phyloP scores from a whole-genome alignment of 1,140 invertebrate species.

The Dolichoris vasculosae region DNA sequence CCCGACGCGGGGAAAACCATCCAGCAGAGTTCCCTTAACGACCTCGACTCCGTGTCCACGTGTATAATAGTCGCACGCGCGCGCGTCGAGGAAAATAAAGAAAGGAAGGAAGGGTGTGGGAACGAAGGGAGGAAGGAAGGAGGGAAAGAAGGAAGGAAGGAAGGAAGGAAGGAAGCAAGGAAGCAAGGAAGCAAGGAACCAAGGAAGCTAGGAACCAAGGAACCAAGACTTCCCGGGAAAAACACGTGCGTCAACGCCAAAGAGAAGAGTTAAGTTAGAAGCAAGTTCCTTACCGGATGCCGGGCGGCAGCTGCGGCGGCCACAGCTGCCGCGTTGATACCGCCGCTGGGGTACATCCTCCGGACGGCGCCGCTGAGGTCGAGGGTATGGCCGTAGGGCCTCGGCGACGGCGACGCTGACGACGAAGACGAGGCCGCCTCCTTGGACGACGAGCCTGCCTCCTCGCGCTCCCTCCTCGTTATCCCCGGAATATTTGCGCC shows the following conservation, averaged over 20 bases:
- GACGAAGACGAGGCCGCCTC: slow-evolving; percentile 3
- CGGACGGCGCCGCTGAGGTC: slow-evolving; percentile 9
- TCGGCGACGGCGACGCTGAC: slow-evolving; percentile 26
- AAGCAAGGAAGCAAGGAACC: too few relatives aligned
- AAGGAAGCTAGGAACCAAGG: too few relatives aligned
- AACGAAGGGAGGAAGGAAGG: neutral
- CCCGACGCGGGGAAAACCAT: neutral
- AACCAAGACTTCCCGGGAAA: too few relatives aligned
- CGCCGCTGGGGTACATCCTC: slow-evolving; percentile 77
- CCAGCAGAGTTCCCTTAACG: neutral
- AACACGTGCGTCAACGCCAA: too few relatives aligned
- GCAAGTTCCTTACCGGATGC: slow-evolving; percentile 74
- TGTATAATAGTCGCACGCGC: neutral
- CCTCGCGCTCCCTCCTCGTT: slow-evolving; percentile 50
- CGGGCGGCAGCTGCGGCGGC: slow-evolving; percentile 77
- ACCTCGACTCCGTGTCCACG: neutral
- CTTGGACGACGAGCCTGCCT: slow-evolving; percentile 31
- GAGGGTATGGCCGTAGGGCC: slow-evolving; percentile 9
- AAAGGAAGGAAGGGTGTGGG: neutral
- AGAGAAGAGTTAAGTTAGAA: neutral
- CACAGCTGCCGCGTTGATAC: slow-evolving; percentile 78
- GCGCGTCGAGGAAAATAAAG: neutral
- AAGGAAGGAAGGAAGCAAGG: too few relatives aligned
- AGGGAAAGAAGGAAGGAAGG: neutral
- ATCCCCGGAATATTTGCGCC: slow-evolving; percentile 35